phyloP scores from a whole-genome alignment of 2,888 invertebrate species.

The Mallateleia sp. region DNA sequence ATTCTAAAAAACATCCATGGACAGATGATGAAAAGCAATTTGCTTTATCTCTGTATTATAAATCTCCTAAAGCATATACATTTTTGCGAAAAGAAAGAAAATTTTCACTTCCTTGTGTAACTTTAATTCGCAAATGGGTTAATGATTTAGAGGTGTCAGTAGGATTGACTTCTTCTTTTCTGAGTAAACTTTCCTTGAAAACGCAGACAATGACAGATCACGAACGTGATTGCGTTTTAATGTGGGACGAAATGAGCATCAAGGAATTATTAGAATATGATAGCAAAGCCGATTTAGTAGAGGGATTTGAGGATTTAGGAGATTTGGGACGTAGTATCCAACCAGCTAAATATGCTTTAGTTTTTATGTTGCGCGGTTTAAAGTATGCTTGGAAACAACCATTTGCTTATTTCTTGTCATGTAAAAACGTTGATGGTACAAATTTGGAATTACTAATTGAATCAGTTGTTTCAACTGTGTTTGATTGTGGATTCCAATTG shows the following conservation, averaged over 20 bases:
- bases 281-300: constrained; percentile 77
- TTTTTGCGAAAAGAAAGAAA: constrained; percentile 76
- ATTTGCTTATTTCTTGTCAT: constrained; percentile 77
- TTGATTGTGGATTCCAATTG: too few relatives aligned
- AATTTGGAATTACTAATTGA: constrained; percentile 52
- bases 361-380: constrained; percentile 81
- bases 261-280: too few relatives aligned
- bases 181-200: constrained; percentile 76
- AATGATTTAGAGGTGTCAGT: constrained; percentile 78
- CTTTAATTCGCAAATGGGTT: constrained; percentile 81
- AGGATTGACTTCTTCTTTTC: constrained; percentile 77
- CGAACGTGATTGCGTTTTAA: constrained; percentile 81
- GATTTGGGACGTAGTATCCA: constrained; percentile 64
- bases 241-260: too few relatives aligned
- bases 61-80: constrained; percentile 82
- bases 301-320: constrained; percentile 80
- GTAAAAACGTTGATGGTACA: constrained; percentile 50
- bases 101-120: constrained; percentile 80
- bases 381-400: constrained; percentile 83
- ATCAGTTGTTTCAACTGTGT: too few relatives aligned
- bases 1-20: constrained; percentile 23
- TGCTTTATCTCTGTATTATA: constrained; percentile 82
- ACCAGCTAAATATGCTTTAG: constrained; percentile 79
- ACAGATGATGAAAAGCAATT: too few relatives aligned
- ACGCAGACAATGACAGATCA: constrained; percentile 79